Conservation (phyloP, 2,888 invertebrate genomes). For the Podabrus alpinus region DNA sequence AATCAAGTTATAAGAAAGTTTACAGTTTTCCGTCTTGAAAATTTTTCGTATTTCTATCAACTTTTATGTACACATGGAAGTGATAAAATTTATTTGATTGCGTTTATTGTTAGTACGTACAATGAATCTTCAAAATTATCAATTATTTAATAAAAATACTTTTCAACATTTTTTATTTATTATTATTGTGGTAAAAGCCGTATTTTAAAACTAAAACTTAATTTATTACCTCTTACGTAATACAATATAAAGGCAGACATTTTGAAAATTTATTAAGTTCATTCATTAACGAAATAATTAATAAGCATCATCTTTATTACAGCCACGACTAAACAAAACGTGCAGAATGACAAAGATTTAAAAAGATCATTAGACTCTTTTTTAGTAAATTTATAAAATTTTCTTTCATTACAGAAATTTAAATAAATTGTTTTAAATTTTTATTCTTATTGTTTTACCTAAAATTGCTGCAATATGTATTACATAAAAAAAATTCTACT, state of each 20-base stretch:
- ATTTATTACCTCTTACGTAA: not conserved
- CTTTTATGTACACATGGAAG: conserved; percentile 1
- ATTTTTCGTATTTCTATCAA: conserved; percentile 7
- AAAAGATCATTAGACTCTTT: not conserved
- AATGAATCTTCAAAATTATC: not conserved
- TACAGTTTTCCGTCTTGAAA: not conserved
- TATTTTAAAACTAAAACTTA: not conserved
- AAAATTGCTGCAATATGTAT: not conserved
- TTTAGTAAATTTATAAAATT: not conserved
- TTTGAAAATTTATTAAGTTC: not conserved
- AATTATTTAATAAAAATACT: not conserved
- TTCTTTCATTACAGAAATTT: not conserved
- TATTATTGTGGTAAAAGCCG: not conserved
- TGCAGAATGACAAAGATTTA: not conserved
- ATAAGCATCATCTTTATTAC: not conserved
- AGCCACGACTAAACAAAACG: not conserved
- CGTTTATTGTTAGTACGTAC: not conserved
- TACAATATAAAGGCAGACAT: not conserved
- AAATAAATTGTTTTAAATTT: not conserved
- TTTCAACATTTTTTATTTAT: no score
- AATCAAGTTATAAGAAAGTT: conserved; percentile 25
- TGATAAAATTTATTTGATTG: not conserved
- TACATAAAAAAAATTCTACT: no score
- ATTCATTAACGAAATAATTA: not conserved
- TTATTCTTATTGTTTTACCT: not conserved